Percentiles rank a stretch among this genome's conserved stretches.
These are phyloP conservation scores for Thecophora atra DNA, from an alignment of 2,888 invertebrate species.

Conservation along the genomic window DNA sequence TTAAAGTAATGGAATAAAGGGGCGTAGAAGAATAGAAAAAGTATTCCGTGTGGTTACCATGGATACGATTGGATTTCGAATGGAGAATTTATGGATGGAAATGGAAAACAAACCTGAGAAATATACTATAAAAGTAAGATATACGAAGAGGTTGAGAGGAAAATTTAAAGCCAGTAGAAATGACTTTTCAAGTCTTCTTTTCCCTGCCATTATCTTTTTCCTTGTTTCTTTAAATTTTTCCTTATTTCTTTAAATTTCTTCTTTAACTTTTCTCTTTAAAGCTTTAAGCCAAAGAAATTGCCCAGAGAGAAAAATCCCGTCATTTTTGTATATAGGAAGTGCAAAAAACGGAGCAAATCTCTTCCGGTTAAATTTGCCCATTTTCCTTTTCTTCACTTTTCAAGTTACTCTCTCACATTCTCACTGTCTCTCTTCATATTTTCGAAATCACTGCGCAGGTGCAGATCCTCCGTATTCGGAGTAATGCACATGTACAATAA, in stretches of 20 bases:
- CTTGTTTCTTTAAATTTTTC: too few species aligned
- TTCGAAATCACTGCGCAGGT: conserved; percentile 13
- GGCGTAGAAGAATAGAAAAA: background rate
- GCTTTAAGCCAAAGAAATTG: background rate
- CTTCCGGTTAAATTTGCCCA: background rate
- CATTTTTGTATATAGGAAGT: conserved; percentile 9
- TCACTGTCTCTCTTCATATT: background rate
- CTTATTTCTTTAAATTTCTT: too few species aligned
- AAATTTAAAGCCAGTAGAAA: too few species aligned
- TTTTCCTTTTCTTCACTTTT: background rate
- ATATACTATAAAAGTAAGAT: too few species aligned
- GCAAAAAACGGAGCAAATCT: background rate
- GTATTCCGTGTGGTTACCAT: too few species aligned
- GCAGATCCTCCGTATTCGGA: conserved; percentile 5
- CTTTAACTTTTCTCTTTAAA: background rate
- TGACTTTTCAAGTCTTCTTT: too few species aligned
- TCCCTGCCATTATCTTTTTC: too few species aligned
- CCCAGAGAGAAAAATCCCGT: background rate
- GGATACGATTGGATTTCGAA: too few species aligned
- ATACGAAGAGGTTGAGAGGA: too few species aligned
- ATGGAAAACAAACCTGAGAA: too few species aligned
- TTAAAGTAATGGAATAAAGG: too few species aligned
- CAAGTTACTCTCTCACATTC: background rate
- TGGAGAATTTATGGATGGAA: too few species aligned
- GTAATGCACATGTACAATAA: conserved; percentile 36